Percentiles rank a stretch among this genome's conserved stretches.
Conservation (phyloP, 1,140 invertebrate genomes). For the Nasonia vitripennis region DNA sequence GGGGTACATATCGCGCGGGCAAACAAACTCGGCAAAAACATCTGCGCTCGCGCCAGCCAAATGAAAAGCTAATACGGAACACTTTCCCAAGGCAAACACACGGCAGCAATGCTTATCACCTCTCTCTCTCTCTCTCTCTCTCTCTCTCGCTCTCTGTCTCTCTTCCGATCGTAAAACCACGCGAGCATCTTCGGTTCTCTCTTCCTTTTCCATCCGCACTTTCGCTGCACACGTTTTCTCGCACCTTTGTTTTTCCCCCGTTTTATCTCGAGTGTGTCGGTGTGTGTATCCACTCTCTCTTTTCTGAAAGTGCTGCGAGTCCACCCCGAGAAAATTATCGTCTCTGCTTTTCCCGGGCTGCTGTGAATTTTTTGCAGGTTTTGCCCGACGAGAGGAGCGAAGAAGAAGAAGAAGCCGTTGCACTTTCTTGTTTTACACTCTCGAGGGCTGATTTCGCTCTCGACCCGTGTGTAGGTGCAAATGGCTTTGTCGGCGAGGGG, state of each 20-base stretch:
- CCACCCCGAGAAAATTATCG: neutral
- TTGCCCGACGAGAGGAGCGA: neutral
- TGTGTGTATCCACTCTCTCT: neutral
- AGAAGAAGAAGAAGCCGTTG: neutral
- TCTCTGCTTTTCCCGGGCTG: neutral
- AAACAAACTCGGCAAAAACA: neutral
- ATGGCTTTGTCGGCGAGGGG: neutral
- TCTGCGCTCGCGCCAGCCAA: neutral
- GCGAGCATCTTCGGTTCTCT: neutral
- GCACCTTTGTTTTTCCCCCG: constrained; percentile 4
- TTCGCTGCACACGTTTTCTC: neutral
- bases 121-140: constrained; percentile 6
- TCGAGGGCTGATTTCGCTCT: neutral
- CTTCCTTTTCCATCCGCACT: neutral
- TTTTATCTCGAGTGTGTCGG: neutral
- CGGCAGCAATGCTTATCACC: neutral
- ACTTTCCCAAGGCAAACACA: neutral
- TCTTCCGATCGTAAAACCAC: constrained; percentile 21
- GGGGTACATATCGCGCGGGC: neutral
- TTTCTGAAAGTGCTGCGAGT: neutral
- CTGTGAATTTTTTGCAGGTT: neutral
- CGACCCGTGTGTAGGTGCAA: neutral
- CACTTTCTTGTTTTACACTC: neutral
- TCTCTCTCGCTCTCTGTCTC: constrained; percentile 8
- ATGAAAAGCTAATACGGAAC: neutral